These are phyloP conservation scores for Ectemnius cavifrons DNA, from an alignment of 2,888 invertebrate genomes.

Conservation along the genomic window DNA sequence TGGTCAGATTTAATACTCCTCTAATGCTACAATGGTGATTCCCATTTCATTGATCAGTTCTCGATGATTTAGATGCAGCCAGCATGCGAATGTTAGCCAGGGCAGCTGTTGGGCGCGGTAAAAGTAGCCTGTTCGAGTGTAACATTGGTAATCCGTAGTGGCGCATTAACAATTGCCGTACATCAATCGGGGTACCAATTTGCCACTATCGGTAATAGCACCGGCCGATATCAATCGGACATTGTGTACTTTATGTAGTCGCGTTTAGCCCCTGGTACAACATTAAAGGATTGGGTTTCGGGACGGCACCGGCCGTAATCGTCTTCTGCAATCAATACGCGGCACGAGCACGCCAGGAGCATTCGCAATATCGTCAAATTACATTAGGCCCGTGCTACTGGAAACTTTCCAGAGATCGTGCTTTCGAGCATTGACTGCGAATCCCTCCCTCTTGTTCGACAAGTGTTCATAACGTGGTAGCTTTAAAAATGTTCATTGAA, in stretches of 20 bases:
- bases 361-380: slow-evolving; percentile 12
- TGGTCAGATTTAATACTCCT: slow-evolving; percentile 35
- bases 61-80: slow-evolving; percentile 44
- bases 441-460: neutral
- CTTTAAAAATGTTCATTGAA: too few relatives aligned
- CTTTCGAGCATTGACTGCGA: neutral
- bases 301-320: slow-evolving; percentile 6
- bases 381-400: neutral
- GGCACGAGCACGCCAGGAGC: neutral
- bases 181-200: slow-evolving; percentile 33
- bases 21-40: slow-evolving; percentile 52
- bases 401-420: neutral
- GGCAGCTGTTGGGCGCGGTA: slow-evolving; percentile 6
- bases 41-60: slow-evolving; percentile 48
- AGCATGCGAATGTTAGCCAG: slow-evolving; percentile 56
- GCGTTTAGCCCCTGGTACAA: neutral
- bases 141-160: slow-evolving; percentile 19
- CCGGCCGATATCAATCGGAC: slow-evolving; percentile 22
- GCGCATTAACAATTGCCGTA: slow-evolving; percentile 44
- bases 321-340: slow-evolving; percentile 19
- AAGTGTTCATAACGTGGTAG: neutral
- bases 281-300: slow-evolving; percentile 28
- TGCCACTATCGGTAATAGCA: slow-evolving; percentile 14
- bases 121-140: slow-evolving; percentile 11
- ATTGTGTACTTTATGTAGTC: slow-evolving; percentile 24